These are phyloP conservation scores for Aporophyla lueneburgensis DNA, from an alignment of 2,888 invertebrate species.

Conservation along the genomic window DNA sequence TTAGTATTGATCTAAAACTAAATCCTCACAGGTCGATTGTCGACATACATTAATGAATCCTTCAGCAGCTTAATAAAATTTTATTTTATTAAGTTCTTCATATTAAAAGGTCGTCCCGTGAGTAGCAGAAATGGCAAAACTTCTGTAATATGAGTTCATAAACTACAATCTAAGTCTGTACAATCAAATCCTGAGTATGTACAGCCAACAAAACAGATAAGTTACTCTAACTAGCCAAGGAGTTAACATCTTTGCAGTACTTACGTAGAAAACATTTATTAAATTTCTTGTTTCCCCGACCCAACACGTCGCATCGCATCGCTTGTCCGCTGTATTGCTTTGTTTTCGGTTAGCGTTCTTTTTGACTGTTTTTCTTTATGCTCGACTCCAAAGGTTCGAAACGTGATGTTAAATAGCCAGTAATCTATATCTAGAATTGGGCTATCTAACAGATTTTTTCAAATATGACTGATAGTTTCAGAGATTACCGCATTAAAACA, in stretches of 20 bases:
- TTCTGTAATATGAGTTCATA: conserved; percentile 46
- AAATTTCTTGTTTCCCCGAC: no score
- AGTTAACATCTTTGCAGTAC: not conserved
- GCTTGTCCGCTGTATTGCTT: not conserved
- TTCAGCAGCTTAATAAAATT: conserved; percentile 52
- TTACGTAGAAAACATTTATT: conserved; percentile 8
- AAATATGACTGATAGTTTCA: not conserved
- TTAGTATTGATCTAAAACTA: conserved; percentile 37
- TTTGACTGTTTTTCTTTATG: not conserved
- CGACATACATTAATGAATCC: conserved; percentile 16
- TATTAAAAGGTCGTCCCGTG: conserved; percentile 32
- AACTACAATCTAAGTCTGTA: conserved; percentile 50
- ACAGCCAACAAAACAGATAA: conserved; percentile 29
- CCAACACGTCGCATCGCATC: no score
- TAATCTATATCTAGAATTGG: not conserved
- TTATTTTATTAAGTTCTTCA: conserved; percentile 45
- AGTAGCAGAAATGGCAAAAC: conserved; percentile 17
- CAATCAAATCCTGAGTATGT: conserved; percentile 53
- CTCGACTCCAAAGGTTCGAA: not conserved
- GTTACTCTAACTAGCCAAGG: conserved; percentile 7
- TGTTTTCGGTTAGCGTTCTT: not conserved
- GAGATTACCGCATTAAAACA: not conserved
- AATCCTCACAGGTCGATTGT: conserved; percentile 31
- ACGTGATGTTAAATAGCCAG: not conserved
- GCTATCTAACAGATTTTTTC: not conserved